A percentile compares a stretch with the other conserved stretches of the same genome.
These are phyloP conservation scores for Micromys minutus DNA, from an alignment of 2,113 vertebrate species.

Conservation along the genomic window DNA sequence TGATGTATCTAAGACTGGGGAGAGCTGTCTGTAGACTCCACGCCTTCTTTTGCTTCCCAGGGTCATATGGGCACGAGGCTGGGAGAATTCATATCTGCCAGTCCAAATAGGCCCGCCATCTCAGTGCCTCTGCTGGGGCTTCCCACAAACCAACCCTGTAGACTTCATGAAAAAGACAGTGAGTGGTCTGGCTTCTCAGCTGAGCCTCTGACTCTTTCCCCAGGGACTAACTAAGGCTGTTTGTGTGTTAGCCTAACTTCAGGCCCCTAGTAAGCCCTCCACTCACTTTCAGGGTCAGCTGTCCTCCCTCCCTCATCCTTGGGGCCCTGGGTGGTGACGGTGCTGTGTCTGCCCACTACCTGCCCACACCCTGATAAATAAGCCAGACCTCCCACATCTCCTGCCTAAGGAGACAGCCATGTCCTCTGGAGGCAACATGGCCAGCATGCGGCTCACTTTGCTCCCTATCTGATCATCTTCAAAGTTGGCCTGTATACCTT, in stretches of 20 bases:
- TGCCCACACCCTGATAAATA: background rate
- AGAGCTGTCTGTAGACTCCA: background rate
- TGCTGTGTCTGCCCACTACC: background rate
- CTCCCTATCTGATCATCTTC: background rate
- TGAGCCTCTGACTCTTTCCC: background rate
- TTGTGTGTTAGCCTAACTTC: background rate
- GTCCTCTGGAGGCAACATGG: background rate
- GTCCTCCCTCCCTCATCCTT: background rate
- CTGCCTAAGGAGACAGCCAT: background rate
- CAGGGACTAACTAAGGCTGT: background rate
- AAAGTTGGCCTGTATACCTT: background rate
- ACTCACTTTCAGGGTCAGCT: background rate
- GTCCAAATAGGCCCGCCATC: background rate
- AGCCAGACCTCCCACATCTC: background rate
- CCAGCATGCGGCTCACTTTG: background rate
- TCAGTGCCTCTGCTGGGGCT: background rate
- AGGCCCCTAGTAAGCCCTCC: background rate
- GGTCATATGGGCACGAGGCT: background rate
- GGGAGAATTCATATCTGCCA: background rate
- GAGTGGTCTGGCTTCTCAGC: background rate
- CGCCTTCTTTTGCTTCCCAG: background rate
- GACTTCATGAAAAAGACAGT: background rate
- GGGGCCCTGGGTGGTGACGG: background rate
- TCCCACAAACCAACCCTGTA: no score
- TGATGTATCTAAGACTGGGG: background rate